Evolutionary conservation across 2,888 invertebrate genomes (phyloP), one percentile per base, ranked within the genome.

Genomic region (Actias luna): DNA sequence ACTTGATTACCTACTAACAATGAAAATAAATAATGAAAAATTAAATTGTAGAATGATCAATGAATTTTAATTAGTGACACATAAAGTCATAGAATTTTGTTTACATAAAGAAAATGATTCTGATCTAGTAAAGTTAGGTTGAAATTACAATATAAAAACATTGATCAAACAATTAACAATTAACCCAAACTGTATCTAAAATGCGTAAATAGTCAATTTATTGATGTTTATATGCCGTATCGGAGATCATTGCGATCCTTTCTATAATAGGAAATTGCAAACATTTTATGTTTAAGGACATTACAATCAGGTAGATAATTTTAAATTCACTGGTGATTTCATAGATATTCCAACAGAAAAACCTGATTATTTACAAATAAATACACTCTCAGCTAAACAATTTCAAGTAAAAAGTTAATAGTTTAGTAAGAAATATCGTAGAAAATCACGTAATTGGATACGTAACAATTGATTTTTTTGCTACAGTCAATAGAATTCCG

Each of bases 401-500:
- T 61, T 52, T 8, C 1, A 58, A 29, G 52, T 66, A 69, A 72
- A 69, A 68, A 64, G 36, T 39, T 59, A 66, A 66, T 63, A 65
- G 64, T 64, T 59, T 29, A 58, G 59, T 63, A 63, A 68, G 46
- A 78, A 76, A 77, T 71, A 69, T 57, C 58, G 22, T 62, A n/a
- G 63, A 69, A 69, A 65, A 60, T 33, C 63, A 67, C 68, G 69
- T 67, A 70, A 67, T 67, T 63, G 55, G 59, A 61, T 60, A 61
- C 63, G 60, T 66, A 61, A 77, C 78, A 79, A 78, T 72, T 68
- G 71, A 67, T 67, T 71, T 77, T 79, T 81, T 76, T 74, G 39
- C n/a, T 46, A 27, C 39, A 63, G 69, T 73, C 74, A 64, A 70
- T 68, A 72, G 67, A 78, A 79, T 79, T 79, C 77, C 69, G 73